Conservation (phyloP, 2,888 invertebrate species). For the Alentia gelatinosa region DNA sequence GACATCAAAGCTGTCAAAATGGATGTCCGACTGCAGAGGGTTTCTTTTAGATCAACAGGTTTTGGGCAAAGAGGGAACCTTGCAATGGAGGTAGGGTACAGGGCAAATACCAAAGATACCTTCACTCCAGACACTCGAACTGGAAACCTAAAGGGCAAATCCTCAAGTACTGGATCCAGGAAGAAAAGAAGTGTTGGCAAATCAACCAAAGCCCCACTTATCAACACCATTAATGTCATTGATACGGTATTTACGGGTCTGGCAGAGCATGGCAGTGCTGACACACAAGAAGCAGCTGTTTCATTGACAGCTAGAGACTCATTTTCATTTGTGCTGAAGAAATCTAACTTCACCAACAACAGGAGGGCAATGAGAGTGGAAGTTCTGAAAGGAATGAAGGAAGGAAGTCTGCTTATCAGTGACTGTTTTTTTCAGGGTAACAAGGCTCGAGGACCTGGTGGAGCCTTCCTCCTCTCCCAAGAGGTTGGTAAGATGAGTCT, state of each 20-base stretch:
- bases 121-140: not conserved
- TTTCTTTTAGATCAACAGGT: not conserved
- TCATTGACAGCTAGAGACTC: not conserved
- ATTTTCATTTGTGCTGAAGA: not conserved
- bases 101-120: not conserved
- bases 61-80: not conserved
- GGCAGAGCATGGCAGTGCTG: not conserved
- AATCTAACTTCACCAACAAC: not conserved
- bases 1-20: not conserved
- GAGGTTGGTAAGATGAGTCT: not conserved
- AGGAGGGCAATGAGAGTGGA: not conserved
- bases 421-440: conserved; percentile 53
- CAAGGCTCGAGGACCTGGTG: conserved; percentile 56
- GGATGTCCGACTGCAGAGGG: not conserved
- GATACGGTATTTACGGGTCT: not conserved
- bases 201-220: not conserved
- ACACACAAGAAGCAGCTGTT: not conserved
- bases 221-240: not conserved
- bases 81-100: conserved; percentile 19
- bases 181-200: not conserved
- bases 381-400: not conserved
- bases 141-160: not conserved
- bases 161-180: not conserved
- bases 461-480: conserved; percentile 53
- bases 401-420: conserved; percentile 17